Evolutionary conservation across 2,888 invertebrate genomes (phyloP), one percentile per base, ranked within the genome.

Genomic region (Drosophila parthenogenetica): DNA sequence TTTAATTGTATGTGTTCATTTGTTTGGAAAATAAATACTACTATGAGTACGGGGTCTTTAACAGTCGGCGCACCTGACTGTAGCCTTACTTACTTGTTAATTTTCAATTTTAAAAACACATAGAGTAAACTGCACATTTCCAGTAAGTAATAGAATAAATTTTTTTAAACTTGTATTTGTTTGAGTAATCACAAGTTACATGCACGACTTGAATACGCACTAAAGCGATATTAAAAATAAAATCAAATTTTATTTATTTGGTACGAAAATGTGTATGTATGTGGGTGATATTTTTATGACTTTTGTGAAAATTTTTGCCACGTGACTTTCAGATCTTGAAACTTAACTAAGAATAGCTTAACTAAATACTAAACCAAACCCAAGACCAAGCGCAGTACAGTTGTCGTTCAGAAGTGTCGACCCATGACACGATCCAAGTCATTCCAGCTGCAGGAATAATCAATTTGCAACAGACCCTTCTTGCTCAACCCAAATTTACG

Each of bases 401-500:
- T 4, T 10, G 25, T 8, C 46, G 19, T 46, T 73, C 66, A 91
- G 61, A 82, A 92, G 39, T 91, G 87, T 16, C 90, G 83, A 22
- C 90, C 93, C 84, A 96, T 96, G 79, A 96, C 95, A 88, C 96
- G 94, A 90, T 96, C 95, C 71, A 96, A 93, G 63, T 95, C 96
- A 91, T 95, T 95, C 96, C 96, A 96, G 92, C 95, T 96, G 92
- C 95, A 95, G 2, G 96, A 96, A 89, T 96, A 96, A 90, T 96
- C 96, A 79, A 96, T 96, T 93, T 96, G 95, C 50, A 96, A 93
- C 85, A 96, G 95, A 58, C 96, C 96, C 88, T 96, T 96, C 82
- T 95, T 95, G 87, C 95, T 96, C 68, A 96, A 92, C 74, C 96
- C 95, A 91, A 96, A 92, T 87, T 91, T 91, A 84, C 90, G 90